A percentile compares a stretch with the other conserved stretches of the same genome.
These are phyloP conservation scores for Leptinotarsa tumamoca DNA, from an alignment of 2,888 invertebrate genomes.

Conservation along the genomic window DNA sequence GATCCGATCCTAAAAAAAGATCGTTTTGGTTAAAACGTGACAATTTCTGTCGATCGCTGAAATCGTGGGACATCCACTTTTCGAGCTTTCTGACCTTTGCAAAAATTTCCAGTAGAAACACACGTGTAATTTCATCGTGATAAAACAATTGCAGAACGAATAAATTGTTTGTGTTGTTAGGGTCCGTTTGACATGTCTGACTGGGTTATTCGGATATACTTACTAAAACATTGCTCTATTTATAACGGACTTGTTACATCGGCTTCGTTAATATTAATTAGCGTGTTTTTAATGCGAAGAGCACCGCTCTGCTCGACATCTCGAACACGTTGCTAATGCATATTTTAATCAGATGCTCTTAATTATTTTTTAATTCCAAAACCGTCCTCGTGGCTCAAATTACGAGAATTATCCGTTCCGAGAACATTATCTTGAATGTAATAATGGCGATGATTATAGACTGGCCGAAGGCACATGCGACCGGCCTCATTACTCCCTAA, in stretches of 20 bases:
- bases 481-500: not conserved
- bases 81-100: not conserved
- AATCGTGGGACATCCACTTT: not conserved
- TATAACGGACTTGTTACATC: constrained; percentile 46
- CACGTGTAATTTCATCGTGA: not conserved
- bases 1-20: too few relatives aligned
- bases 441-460: not conserved
- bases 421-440: constrained; percentile 14
- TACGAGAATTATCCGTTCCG: constrained; percentile 23
- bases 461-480: not conserved
- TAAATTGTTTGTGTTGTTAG: constrained; percentile 39
- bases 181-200: constrained; percentile 41
- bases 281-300: constrained; percentile 29
- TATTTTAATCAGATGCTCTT: constrained; percentile 47
- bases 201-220: constrained; percentile 41
- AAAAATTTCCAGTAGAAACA: not conserved
- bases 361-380: constrained; percentile 47
- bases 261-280: constrained; percentile 47
- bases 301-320: constrained; percentile 8
- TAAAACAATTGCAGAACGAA: constrained; percentile 17
- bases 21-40: too few relatives aligned
- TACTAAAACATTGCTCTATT: constrained; percentile 44
- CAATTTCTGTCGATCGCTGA: too few relatives aligned
- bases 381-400: constrained; percentile 1
- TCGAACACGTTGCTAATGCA: constrained; percentile 44